Percentiles rank a stretch among this genome's conserved stretches.
Evolutionary conservation across 2,888 invertebrate genomes (phyloP).

Genomic region (Cataglyphis albicans): DNA sequence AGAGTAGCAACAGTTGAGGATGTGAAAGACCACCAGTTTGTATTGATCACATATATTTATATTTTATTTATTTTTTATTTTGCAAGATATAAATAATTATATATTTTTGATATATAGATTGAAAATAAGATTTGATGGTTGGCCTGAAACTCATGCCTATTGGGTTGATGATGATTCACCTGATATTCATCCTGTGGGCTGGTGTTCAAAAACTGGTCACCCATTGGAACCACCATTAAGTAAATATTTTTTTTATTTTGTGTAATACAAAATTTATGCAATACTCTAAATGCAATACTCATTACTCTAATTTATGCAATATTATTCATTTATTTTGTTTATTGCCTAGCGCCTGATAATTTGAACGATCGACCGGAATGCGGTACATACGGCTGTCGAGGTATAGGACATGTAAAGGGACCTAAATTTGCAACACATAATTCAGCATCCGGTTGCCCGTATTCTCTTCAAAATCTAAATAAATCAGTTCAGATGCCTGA

Average conservation of each 20-base stretch:
- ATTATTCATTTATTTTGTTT: conserved; percentile 37
- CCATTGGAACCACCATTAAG: conserved; percentile 94
- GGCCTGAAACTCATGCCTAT: conserved; percentile 93
- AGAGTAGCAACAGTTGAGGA: conserved; percentile 94
- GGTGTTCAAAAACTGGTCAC: conserved; percentile 96
- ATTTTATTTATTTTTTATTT: neutral
- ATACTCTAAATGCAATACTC: too few species aligned
- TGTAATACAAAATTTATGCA: neutral
- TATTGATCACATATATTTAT: conserved; percentile 40
- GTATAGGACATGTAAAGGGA: conserved; percentile 95
- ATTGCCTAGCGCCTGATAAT: conserved; percentile 88
- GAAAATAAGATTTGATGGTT: conserved; percentile 94
- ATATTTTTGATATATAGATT: conserved; percentile 73
- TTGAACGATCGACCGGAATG: conserved; percentile 89
- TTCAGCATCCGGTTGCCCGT: conserved; percentile 92
- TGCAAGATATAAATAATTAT: neutral
- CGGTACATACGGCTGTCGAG: conserved; percentile 94
- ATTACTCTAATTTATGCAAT: conserved; percentile 33
- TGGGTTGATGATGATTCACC: conserved; percentile 97
- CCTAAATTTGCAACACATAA: conserved; percentile 92
- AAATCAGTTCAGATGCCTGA: conserved; percentile 86
- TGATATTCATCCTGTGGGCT: conserved; percentile 96
- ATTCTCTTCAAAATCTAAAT: conserved; percentile 88
- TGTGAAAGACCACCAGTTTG: conserved; percentile 89
- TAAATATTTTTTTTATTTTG: conserved; percentile 84